These are phyloP conservation scores for Diplolepis rosae DNA, from an alignment of 2,888 invertebrate genomes.

Conservation along the genomic window DNA sequence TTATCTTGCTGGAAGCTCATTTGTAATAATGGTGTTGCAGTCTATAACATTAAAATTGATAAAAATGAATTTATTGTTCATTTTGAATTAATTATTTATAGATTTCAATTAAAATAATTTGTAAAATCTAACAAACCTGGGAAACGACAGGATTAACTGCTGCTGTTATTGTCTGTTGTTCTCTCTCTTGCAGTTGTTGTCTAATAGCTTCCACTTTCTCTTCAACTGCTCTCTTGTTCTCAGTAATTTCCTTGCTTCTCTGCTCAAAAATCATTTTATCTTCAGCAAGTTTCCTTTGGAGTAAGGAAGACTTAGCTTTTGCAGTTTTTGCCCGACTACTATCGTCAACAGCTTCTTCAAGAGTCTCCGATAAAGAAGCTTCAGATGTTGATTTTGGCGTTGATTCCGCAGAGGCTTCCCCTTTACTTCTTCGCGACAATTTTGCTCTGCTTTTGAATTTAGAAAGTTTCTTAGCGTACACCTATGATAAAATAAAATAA, in stretches of 20 bases:
- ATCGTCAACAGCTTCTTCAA: constrained; percentile 60
- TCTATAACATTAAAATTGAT: constrained; percentile 45
- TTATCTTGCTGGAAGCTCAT: constrained; percentile 76
- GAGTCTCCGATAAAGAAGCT: constrained; percentile 43
- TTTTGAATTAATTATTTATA: constrained; percentile 33
- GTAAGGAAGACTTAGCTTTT: constrained; percentile 68
- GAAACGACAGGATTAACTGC: constrained; percentile 61
- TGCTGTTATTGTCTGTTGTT: constrained; percentile 58
- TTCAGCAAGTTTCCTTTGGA: constrained; percentile 71
- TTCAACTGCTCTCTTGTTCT: constrained; percentile 70
- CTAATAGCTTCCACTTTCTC: constrained; percentile 74
- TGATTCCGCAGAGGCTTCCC: constrained; percentile 57
- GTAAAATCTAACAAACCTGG: constrained; percentile 51
- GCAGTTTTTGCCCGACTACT: constrained; percentile 67
- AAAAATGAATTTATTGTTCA: constrained; percentile 1
- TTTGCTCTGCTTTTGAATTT: constrained; percentile 72
- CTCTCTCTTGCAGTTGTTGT: constrained; percentile 74
- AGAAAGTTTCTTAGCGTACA: constrained; percentile 71
- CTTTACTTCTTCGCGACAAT: constrained; percentile 61
- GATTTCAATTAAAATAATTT: too few species aligned
- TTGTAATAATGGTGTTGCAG: constrained; percentile 51
- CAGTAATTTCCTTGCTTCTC: constrained; percentile 69
- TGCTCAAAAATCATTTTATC: constrained; percentile 72
- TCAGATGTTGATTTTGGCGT: constrained; percentile 54
- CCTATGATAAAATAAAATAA: constrained; percentile 56